phyloP scores from a whole-genome alignment of 1,140 invertebrate species.

The Megalonaias nervosa region DNA sequence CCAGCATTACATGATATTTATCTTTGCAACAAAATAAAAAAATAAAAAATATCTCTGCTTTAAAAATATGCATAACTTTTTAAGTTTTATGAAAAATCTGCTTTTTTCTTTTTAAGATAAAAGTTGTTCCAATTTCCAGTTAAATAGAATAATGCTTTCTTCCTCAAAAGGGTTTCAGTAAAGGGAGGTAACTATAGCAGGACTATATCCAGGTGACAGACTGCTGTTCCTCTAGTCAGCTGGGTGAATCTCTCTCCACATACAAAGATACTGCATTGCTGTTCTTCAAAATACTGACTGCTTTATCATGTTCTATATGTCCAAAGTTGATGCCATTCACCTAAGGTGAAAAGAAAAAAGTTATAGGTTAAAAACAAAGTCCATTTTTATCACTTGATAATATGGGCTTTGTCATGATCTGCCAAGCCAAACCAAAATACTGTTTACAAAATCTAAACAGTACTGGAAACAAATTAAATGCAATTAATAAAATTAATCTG shows the following conservation, averaged over 20 bases:
- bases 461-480: not conserved
- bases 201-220: constrained; percentile 37
- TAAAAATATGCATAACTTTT: too few relatives aligned
- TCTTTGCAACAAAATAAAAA: too few relatives aligned
- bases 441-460: not conserved
- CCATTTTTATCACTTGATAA: too few relatives aligned
- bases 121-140: too few relatives aligned
- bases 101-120: too few relatives aligned
- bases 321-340: constrained; percentile 62
- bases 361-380: too few relatives aligned
- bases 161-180: not conserved
- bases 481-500: not conserved
- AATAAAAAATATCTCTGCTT: too few relatives aligned
- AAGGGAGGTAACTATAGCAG: constrained; percentile 22
- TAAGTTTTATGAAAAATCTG: too few relatives aligned
- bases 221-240: constrained; percentile 41
- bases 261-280: constrained; percentile 43
- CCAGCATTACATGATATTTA: too few relatives aligned
- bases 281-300: constrained; percentile 57
- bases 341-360: constrained; percentile 37
- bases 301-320: constrained; percentile 55
- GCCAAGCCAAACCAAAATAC: too few relatives aligned
- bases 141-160: too few relatives aligned
- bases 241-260: constrained; percentile 46
- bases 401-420: too few relatives aligned